Conservation (phyloP, 1,140 invertebrate genomes). For the Drosophila willistoni region DNA sequence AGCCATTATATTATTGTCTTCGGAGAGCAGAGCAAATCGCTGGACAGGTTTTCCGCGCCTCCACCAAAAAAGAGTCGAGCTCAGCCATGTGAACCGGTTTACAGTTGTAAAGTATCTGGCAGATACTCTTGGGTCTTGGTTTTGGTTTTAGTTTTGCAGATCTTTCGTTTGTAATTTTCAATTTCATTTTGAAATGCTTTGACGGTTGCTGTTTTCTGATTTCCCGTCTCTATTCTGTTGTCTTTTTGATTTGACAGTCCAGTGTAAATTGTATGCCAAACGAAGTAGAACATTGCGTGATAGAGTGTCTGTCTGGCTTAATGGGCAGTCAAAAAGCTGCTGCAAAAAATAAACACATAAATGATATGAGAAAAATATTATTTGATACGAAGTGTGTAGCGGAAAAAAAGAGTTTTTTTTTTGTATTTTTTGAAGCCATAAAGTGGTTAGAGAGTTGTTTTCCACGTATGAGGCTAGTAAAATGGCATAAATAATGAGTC, state of each 20-base stretch:
- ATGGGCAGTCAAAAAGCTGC: slow-evolving; percentile 35
- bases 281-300: slow-evolving; percentile 35
- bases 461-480: slow-evolving; percentile 25
- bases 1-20: slow-evolving; percentile 67
- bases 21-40: slow-evolving; percentile 63
- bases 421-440: slow-evolving; percentile 12
- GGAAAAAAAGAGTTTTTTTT: slow-evolving; percentile 24
- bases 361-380: slow-evolving; percentile 10
- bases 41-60: slow-evolving; percentile 69
- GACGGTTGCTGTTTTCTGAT: slow-evolving; percentile 11
- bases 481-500: slow-evolving; percentile 22
- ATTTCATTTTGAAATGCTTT: slow-evolving; percentile 61
- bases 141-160: not conserved
- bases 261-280: slow-evolving; percentile 9
- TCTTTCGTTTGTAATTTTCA: slow-evolving; percentile 63
- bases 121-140: slow-evolving; percentile 4
- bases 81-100: slow-evolving; percentile 58
- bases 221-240: not conserved
- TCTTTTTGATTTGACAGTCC: slow-evolving; percentile 18
- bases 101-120: slow-evolving; percentile 32
- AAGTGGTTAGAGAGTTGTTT: slow-evolving; percentile 53
- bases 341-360: slow-evolving; percentile 1
- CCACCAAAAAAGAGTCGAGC: slow-evolving; percentile 40
- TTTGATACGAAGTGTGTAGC: slow-evolving; percentile 12
- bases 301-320: slow-evolving; percentile 34